phyloP scores from a whole-genome alignment of 2,888 invertebrate species.

The Orchesellides sinensis region DNA sequence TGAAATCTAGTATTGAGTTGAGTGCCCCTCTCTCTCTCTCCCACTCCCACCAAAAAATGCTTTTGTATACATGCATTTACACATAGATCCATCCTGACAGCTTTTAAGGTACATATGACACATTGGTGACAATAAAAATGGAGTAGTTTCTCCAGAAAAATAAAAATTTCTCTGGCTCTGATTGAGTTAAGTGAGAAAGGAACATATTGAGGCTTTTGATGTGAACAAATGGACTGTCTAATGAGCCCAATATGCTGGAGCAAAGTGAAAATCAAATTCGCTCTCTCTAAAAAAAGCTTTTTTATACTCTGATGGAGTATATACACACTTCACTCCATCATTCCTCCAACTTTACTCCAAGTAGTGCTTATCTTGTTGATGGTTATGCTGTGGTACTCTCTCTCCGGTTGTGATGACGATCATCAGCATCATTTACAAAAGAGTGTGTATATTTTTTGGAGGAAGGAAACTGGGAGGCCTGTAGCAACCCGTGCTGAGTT shows the following conservation, averaged over 20 bases:
- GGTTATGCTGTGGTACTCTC: conserved; percentile 23
- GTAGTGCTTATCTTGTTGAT: conserved; percentile 55
- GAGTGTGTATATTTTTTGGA: too few relatives aligned
- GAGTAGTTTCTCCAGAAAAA: too few relatives aligned
- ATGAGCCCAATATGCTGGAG: conserved; percentile 52
- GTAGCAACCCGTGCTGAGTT: background rate
- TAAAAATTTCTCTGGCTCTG: background rate
- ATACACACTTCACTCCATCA: conserved; percentile 16
- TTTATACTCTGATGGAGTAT: conserved; percentile 14
- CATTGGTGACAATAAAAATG: background rate
- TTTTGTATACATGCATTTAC: too few relatives aligned
- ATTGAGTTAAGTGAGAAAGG: conserved; percentile 52
- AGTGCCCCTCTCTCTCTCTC: background rate
- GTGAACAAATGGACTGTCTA: conserved; percentile 59
- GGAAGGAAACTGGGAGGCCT: too few relatives aligned
- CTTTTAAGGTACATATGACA: too few relatives aligned
- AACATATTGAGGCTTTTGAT: conserved; percentile 43
- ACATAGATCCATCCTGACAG: too few relatives aligned
- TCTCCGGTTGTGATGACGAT: background rate
- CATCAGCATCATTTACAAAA: too few relatives aligned
- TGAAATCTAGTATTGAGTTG: too few relatives aligned
- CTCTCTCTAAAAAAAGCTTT: background rate
- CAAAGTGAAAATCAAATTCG: conserved; percentile 27
- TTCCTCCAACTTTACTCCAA: background rate
- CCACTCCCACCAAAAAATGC: too few relatives aligned